Percentiles rank a stretch among this genome's conserved stretches.
Conservation (phyloP, 2,797 vertebrate species). For the Pelodytes ibericus region DNA sequence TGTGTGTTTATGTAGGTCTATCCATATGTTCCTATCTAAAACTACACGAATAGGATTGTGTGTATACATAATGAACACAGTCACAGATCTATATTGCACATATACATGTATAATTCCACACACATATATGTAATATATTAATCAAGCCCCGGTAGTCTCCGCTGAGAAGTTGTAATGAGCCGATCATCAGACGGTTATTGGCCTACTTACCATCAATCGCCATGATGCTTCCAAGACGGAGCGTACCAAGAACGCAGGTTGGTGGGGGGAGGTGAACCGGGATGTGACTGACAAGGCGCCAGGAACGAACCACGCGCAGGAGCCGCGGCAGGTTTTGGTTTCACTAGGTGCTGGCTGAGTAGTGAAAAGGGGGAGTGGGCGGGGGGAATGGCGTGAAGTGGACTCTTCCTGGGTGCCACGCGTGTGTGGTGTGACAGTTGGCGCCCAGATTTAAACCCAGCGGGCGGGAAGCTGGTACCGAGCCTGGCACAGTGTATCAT, state of each 20-base stretch:
- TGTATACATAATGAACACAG: background rate
- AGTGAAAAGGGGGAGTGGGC: background rate
- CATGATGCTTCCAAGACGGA: slow-evolving; percentile 89
- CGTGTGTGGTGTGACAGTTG: slow-evolving; percentile 50
- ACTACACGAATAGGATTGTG: no score
- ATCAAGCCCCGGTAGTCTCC: slow-evolving; percentile 3
- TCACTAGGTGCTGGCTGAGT: background rate
- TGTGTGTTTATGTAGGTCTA: no score
- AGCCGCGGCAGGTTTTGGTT: slow-evolving; percentile 2
- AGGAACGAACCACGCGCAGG: slow-evolving; percentile 43
- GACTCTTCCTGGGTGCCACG: slow-evolving; percentile 50
- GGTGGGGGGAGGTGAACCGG: slow-evolving; percentile 57
- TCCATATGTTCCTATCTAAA: no score
- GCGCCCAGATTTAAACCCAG: slow-evolving; percentile 26
- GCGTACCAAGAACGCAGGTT: slow-evolving; percentile 74
- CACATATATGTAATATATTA: background rate
- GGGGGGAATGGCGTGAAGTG: slow-evolving; percentile 13
- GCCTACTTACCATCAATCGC: slow-evolving; percentile 96
- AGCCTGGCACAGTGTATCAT: no score
- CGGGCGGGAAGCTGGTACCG: slow-evolving; percentile 24
- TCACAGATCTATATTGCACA: background rate
- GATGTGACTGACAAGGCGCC: slow-evolving; percentile 57
- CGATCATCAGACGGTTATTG: slow-evolving; percentile 73
- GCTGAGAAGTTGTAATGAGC: slow-evolving; percentile 60
- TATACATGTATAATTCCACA: background rate